Evolutionary conservation across 64 coral and sea anemone species (phyloP), one percentile per base, ranked within the genome.

Genomic region (Stichodactyla helianthus): DNA sequence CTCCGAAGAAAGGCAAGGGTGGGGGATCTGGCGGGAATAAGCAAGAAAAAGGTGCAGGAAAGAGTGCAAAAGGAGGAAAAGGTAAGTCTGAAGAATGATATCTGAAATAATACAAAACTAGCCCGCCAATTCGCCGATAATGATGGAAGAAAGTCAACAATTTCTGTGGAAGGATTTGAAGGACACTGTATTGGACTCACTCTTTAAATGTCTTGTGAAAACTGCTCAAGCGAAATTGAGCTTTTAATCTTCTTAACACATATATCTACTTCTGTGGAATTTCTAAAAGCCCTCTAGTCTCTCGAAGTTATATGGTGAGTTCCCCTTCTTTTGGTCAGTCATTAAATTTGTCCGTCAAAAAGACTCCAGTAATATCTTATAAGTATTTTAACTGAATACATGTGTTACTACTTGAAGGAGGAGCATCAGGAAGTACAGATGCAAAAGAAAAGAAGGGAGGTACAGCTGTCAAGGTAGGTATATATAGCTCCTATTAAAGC

Each of bases 391-490:
- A 65, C 62, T 22, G 19, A 63, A 19, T 63, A 0, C 25, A n/a
- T 74, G 12, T 74, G 11, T 74, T 15, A 74, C 7, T 71, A 26
- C 68, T 31, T 74, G 10, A 74, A 74, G 68, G 68, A 28, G 87
- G 87, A 9, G 83, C 70, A 19, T 74, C 70, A 16, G 86, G 86
- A 60, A 56, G 71, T 53, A 82, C 82, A 55, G 92, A 83, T 5
- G 86, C 57, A 80, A 93, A 93, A 59, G 27, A 82, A 81, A 93
- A 93, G 20, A 93, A 93, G 68, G 83, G 92, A 16, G 92, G 92
- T 71, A 93, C 92, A 50, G 74, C 92, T 54, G 92, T 93, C 1
- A 93, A 93, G 92, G 92, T 93, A 77, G n/a, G 88, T 63, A 19
- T 63, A 16, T 2, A 63, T 44, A n/a, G n/a, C n/a, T n/a, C n/a